Conservation (phyloP, 2,113 vertebrate species). For the Xiphias gladius region DNA sequence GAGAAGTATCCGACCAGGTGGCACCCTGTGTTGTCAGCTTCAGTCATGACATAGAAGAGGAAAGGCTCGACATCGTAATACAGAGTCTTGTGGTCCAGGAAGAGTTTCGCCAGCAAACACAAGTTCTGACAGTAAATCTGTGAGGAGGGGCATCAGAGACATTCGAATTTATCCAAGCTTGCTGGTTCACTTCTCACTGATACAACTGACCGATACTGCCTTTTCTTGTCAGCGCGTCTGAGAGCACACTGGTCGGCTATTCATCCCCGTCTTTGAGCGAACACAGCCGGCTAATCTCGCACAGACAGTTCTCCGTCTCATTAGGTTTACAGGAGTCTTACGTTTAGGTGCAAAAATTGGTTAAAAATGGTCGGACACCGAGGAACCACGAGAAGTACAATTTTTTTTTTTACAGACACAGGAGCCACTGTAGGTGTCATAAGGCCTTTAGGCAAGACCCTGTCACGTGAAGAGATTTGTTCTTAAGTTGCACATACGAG, state of each 20-base stretch:
- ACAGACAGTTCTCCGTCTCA: neutral
- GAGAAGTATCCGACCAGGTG: conserved; percentile 94
- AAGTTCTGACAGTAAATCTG: conserved; percentile 95
- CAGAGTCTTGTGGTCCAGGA: conserved; percentile 92
- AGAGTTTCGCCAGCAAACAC: conserved; percentile 93
- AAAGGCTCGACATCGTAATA: conserved; percentile 94
- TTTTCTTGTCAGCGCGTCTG: neutral
- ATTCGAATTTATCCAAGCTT: neutral
- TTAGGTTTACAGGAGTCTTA: neutral
- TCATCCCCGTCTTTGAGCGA: neutral
- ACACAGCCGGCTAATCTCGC: neutral
- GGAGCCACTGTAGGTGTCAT: too few relatives aligned
- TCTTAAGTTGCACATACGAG: neutral
- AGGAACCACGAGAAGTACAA: too few relatives aligned
- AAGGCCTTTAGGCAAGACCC: too few relatives aligned
- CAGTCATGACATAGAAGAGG: conserved; percentile 94
- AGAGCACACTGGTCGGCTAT: neutral
- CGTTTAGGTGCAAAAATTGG: neutral
- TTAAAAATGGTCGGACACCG: too few relatives aligned
- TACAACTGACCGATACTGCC: neutral
- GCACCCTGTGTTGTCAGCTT: conserved; percentile 92
- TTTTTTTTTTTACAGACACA: too few relatives aligned
- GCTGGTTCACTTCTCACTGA: neutral
- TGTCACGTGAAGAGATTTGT: too few relatives aligned
- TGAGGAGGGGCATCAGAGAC: neutral